Base-by-base conservation (phyloP, 2,888 invertebrate genomes). In the Hedychridium roseum region DNA sequence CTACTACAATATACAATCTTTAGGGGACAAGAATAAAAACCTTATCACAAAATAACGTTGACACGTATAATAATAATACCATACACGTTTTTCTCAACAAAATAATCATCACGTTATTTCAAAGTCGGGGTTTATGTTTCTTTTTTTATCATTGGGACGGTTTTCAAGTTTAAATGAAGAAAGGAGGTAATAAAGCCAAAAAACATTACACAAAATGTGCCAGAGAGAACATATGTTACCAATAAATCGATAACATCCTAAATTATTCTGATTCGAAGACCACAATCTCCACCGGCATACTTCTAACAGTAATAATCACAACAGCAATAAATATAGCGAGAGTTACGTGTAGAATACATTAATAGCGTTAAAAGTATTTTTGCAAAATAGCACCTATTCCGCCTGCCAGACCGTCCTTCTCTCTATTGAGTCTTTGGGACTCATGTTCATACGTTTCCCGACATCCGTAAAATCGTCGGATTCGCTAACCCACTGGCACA, bases 311-410 rank as follows among this genome's bases (percentile, higher is more conserved):
- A 27, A 46, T 48, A 51, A 50, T 65, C 44, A 46, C 28, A 53
- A 37, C 4, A 40, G 31, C 34, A 38, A 61, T 55, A 14, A 32
- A 43, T 55, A 26, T 28, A 47, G 48, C 14, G 11, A 34, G 39
- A 51, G 51, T n/a, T n/a, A n/a, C 36, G 32, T 7, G 11, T 9
- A 27, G 26, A 21, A 37, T 21, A 21, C 14, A 30, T 36, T 35
- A 54, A 15, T 43, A 41, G 42, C 18, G 36, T 14, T 47, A 54
- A 65, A 59, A 57, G 42, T 35, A 53, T 54, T 32, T 54, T 60
- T 47, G 54, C 48, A 68, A 71, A 65, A 70, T 73, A 73, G 73
- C 74, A 73, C 74, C 73, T 66, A 70, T 62, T 64, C 55, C 59
- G 57, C 48, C 50, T 37, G 54, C 62, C 64, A 66, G 68, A 68